Conservation (phyloP, 2,888 invertebrate genomes). For the Eremobia ochroleuca region DNA sequence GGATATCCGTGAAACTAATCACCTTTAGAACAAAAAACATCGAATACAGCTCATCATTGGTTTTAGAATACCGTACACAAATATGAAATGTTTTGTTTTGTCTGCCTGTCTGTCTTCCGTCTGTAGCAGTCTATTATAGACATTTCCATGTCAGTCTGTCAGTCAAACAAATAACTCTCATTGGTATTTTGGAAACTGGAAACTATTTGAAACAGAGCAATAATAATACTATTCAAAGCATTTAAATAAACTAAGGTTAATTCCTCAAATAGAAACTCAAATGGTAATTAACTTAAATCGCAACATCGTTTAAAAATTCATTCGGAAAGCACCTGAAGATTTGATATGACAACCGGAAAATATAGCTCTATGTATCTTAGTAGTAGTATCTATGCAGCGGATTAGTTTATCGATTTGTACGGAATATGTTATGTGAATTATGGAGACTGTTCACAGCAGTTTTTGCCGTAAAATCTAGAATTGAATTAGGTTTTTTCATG, state of each 20-base stretch:
- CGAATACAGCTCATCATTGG: conserved; percentile 9
- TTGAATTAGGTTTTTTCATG: conserved; percentile 15
- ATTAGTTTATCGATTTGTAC: background rate
- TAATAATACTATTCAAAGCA: background rate
- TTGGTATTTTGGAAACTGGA: background rate
- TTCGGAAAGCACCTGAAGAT: background rate
- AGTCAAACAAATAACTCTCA: conserved; percentile 1
- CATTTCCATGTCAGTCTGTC: conserved; percentile 15
- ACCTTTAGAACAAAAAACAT: conserved; percentile 38
- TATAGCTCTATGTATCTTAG: background rate
- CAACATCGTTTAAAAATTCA: too few relatives aligned
- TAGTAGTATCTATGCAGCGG: too few relatives aligned
- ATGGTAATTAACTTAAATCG: too few relatives aligned
- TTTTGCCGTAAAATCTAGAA: conserved; percentile 20
- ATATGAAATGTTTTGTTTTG: background rate
- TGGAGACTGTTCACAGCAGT: background rate
- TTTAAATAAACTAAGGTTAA: background rate
- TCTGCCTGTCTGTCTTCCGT: background rate
- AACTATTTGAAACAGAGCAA: background rate
- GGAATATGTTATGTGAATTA: background rate
- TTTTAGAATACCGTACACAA: conserved; percentile 11
- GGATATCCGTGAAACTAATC: conserved; percentile 40
- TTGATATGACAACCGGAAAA: background rate
- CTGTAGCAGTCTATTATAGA: background rate
- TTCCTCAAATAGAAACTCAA: too few relatives aligned